Base-by-base conservation (phyloP, 92 coral and sea anemone genomes). In the Porites lobata region DNA sequence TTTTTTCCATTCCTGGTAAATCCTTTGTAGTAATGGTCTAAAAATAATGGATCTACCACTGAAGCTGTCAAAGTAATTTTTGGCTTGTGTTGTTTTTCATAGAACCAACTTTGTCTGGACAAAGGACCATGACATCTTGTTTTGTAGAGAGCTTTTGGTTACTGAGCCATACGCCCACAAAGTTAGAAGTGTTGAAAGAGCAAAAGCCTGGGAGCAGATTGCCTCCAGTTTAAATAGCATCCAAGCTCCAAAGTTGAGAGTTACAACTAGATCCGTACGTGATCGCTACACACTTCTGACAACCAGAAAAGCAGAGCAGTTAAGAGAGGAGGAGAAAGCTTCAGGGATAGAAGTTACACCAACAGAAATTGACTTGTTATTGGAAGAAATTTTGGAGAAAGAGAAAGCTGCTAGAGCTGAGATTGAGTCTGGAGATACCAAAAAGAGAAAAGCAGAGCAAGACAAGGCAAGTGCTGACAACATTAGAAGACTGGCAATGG, bases 401-500 rank as follows among this genome's bases (percentile, higher is more conserved):
- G 88, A 88, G 81, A 76, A 73, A 62, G 83, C 63, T 50, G 92
- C 84, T 24, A 82, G 63, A 63, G 43, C 12, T 22, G 17, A 22
- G 32, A 20, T 70, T 17, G 80, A 84, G 56, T 72, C 73, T 57
- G 79, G 51, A 69, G 91, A 43, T 56, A 62, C 68, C 65, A 76
- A 68, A 65, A 83, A 76, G 38, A 54, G 79, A 38, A 20, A 89
- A 69, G 77, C 65, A 57, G 88, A 77, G 26, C 38, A 59, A 19
- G 72, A 86, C 53, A 76, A 76, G 53, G 38, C 65, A 18, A 18
- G 84, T 17, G 90, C 90, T 64, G 71, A 83, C 76, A 75, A 82
- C 15, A 79, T 89, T 24, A 53, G 92, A 77, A 58, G 83, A 85
- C 62, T 83, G 65, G 92, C 92, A 20, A 83, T 83, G 92, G 88